Evolutionary conservation across 1,140 invertebrate species (phyloP).

Genomic region (Drosophila kanapiae): DNA sequence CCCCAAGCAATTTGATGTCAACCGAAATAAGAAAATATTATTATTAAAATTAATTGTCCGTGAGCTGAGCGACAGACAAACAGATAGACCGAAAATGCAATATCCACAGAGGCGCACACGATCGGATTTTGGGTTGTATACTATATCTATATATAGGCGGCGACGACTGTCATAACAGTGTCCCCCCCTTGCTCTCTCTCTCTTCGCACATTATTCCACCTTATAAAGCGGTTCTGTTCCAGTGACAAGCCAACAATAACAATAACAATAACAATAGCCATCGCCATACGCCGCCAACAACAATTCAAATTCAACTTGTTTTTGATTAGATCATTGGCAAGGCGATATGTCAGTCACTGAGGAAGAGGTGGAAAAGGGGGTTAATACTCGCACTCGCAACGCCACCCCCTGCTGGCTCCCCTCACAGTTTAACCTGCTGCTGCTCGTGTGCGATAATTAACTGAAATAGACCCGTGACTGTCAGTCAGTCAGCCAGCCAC

Average conservation of each 20-base stretch:
- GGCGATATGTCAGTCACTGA: slow-evolving; percentile 75
- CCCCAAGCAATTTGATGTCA: slow-evolving; percentile 33
- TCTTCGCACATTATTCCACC: neutral
- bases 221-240: slow-evolving; percentile 43
- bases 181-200: neutral
- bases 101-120: slow-evolving; percentile 43
- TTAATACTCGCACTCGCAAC: slow-evolving; percentile 1
- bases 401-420: slow-evolving; percentile 10
- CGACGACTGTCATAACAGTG: slow-evolving; percentile 44
- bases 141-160: slow-evolving; percentile 44
- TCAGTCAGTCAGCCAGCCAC: slow-evolving; percentile 48
- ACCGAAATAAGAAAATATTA: slow-evolving; percentile 37
- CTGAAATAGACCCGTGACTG: slow-evolving; percentile 82
- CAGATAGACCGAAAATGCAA: slow-evolving; percentile 31
- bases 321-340: slow-evolving; percentile 78
- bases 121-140: slow-evolving; percentile 45
- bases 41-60: slow-evolving; percentile 39
- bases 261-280: slow-evolving; percentile 42
- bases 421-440: slow-evolving; percentile 59
- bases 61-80: slow-evolving; percentile 3
- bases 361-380: neutral
- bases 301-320: slow-evolving; percentile 79
- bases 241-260: slow-evolving; percentile 58
- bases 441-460: slow-evolving; percentile 77
- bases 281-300: slow-evolving; percentile 58